Evolutionary conservation across 2,888 invertebrate species (phyloP).

Genomic region (Drosophila pseudotakahashii): DNA sequence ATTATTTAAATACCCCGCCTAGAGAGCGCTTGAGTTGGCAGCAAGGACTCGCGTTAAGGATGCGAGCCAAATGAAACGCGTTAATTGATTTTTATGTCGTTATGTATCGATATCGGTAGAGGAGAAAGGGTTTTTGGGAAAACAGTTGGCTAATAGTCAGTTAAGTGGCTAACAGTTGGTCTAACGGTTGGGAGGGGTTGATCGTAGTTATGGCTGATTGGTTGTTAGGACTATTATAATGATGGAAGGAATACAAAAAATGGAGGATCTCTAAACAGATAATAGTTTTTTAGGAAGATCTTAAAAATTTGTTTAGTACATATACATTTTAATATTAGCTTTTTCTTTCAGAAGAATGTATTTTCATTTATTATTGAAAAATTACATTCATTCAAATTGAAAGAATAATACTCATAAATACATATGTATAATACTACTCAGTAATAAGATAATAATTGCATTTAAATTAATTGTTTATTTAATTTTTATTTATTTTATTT

Average conservation of each 20-base stretch:
- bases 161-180: slow-evolving; percentile 27
- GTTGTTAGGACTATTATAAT: background rate
- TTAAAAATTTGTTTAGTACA: too few relatives aligned
- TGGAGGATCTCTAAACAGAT: background rate
- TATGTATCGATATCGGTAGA: slow-evolving; percentile 9
- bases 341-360: too few relatives aligned
- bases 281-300: background rate
- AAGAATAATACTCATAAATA: too few relatives aligned
- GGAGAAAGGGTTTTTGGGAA: slow-evolving; percentile 21
- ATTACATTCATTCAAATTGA: too few relatives aligned
- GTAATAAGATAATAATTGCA: too few relatives aligned
- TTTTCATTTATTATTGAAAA: too few relatives aligned
- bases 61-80: slow-evolving; percentile 62
- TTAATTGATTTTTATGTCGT: slow-evolving; percentile 73
- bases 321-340: too few relatives aligned
- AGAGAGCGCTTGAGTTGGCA: slow-evolving; percentile 58
- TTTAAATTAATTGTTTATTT: too few relatives aligned
- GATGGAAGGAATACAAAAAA: slow-evolving; percentile 7
- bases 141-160: slow-evolving; percentile 67
- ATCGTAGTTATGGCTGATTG: slow-evolving; percentile 13
- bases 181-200: slow-evolving; percentile 13
- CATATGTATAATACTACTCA: too few relatives aligned
- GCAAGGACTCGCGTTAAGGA: slow-evolving; percentile 45
- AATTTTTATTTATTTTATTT: too few relatives aligned
- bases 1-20: slow-evolving; percentile 71